Base-by-base conservation (phyloP, 2,113 vertebrate genomes). In the Colossoma macropomum region DNA sequence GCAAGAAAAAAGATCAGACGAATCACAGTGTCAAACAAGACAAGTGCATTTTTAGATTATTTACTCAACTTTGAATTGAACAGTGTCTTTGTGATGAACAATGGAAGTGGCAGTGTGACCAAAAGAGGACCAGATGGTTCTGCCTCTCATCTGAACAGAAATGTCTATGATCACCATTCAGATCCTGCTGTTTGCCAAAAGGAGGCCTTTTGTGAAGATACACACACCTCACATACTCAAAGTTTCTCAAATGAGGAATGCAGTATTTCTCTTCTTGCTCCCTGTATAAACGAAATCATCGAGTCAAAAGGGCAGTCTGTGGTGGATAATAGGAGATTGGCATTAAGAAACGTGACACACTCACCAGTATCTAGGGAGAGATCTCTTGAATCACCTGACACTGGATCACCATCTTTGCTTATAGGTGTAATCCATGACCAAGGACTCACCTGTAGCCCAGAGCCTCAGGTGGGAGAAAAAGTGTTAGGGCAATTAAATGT, bases 11-110 rank as follows among this genome's bases (percentile, higher is more conserved):
- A 19, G 32, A 50, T 60, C 16, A 76, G 34, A 81, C 77, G 9
- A 69, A 48, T 30, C 15, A 65, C 45, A 54, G 23, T 9, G 45
- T 34, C 73, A 41, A 66, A 4, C 25, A 54, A 77, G 32, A 19
- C 80, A 59, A 84, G 27, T 8, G 13, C 59, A 12, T 86, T 86
- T 81, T 77, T 81, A 41, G 73, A 86, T 30, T 86, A 86, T n/a
- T 84, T 86, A 59, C 85, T 86, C 60, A 86, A 84, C 50, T 86
- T 86, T 78, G 82, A 86, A 30, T 68, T 62, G 4, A 63, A 73
- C 48, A 16, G 50, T 38, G 17, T 68, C 13, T 76, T 23, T n/a
- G 15, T 32, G 13, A 21, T 48, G 48, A n/a, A 79, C 50, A 11
- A 11, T 45, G 10, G 4, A 45, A 45, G 4, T 72, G 27, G 27